These are phyloP conservation scores for Peromyscus leucopus DNA, from an alignment of 2,113 vertebrate genomes.

Conservation along the genomic window DNA sequence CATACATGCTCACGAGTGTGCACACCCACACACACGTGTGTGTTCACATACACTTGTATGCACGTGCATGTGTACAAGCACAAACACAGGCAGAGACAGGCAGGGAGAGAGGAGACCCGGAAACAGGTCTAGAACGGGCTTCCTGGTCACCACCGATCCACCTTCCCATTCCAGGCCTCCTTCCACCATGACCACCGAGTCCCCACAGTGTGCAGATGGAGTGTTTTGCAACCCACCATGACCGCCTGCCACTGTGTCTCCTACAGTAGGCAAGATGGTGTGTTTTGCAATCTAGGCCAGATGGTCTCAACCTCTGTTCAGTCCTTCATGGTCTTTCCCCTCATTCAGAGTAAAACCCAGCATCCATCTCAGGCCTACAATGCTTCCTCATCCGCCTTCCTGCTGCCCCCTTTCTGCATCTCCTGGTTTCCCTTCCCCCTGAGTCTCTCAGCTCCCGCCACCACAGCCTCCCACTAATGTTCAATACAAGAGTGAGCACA, in stretches of 20 bases:
- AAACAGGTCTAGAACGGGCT: not conserved
- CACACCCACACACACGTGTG: no score
- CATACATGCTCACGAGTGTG: not conserved
- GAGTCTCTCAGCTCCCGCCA: not conserved
- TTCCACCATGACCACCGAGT: no score
- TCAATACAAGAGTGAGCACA: not conserved
- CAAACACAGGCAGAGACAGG: not conserved
- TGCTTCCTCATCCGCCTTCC: not conserved
- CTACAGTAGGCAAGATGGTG: not conserved
- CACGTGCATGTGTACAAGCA: not conserved
- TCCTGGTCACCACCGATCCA: not conserved
- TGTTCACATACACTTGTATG: no score
- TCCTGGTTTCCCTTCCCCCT: not conserved
- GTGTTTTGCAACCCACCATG: not conserved
- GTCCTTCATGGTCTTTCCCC: not conserved
- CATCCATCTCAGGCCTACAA: not conserved
- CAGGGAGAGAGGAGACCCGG: not conserved
- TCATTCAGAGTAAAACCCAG: constrained; percentile 15
- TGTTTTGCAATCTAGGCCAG: not conserved
- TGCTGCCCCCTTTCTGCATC: not conserved
- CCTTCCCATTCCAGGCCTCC: not conserved
- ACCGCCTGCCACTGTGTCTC: not conserved
- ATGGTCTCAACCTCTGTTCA: not conserved
- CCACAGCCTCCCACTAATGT: not conserved
- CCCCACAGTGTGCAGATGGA: not conserved